Percentiles rank a stretch among this genome's conserved stretches.
Evolutionary conservation across 2,888 invertebrate species (phyloP).

Genomic region (Dasysyrphus tricinctus): DNA sequence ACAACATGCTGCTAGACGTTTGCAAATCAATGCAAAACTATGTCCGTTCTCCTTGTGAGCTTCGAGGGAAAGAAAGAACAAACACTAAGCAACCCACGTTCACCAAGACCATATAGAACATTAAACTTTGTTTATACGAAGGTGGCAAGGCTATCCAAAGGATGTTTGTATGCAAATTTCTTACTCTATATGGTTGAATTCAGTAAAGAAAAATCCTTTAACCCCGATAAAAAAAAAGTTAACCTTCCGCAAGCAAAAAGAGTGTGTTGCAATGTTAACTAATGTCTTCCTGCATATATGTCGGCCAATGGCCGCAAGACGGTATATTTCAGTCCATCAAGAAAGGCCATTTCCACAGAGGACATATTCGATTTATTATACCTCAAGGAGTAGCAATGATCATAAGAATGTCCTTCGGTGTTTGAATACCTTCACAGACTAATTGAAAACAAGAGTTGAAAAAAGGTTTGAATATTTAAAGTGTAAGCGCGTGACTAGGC

Average conservation of each 20-base stretch:
- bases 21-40: slow-evolving; percentile 38
- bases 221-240: slow-evolving; percentile 53
- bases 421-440: slow-evolving; percentile 44
- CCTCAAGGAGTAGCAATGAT: slow-evolving; percentile 45
- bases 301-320: slow-evolving; percentile 49
- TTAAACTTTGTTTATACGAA: slow-evolving; percentile 15
- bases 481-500: slow-evolving; percentile 64
- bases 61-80: slow-evolving; percentile 2
- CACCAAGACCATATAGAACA: slow-evolving; percentile 4
- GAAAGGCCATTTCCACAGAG: slow-evolving; percentile 47
- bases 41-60: slow-evolving; percentile 41
- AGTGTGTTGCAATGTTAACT: slow-evolving; percentile 56
- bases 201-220: slow-evolving; percentile 28
- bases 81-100: slow-evolving; percentile 5
- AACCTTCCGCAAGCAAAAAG: slow-evolving; percentile 29
- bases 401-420: slow-evolving; percentile 58
- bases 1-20: slow-evolving; percentile 46
- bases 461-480: slow-evolving; percentile 44
- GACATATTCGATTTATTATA: slow-evolving; percentile 61
- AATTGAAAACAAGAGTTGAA: slow-evolving; percentile 48
- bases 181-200: slow-evolving; percentile 18
- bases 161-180: slow-evolving; percentile 63
- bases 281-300: slow-evolving; percentile 60
- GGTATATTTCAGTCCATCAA: slow-evolving; percentile 9
- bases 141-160: slow-evolving; percentile 29